These are phyloP conservation scores for Sabellastarte sp. DNA, from an alignment of 2,888 invertebrate species.

Conservation along the genomic window DNA sequence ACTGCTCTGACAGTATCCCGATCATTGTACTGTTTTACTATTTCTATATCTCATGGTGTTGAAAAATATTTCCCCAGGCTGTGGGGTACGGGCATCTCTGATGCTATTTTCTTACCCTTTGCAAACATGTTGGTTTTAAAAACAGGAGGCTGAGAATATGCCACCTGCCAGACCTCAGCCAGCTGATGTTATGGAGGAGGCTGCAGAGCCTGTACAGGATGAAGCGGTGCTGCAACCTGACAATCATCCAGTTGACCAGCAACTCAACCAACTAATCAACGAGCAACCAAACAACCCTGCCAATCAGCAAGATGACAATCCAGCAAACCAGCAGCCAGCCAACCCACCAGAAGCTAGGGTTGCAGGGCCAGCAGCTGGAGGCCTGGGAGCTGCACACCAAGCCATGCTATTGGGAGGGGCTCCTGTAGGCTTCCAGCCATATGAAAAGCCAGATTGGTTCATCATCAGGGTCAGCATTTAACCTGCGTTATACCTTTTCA, in stretches of 20 bases:
- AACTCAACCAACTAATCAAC: neutral
- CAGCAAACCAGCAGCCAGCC: slow-evolving; percentile 16
- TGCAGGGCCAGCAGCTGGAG: slow-evolving; percentile 29
- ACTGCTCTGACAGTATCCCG: too few relatives aligned
- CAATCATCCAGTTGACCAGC: neutral
- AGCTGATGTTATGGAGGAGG: too few relatives aligned
- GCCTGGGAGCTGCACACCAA: slow-evolving; percentile 80
- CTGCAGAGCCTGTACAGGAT: slow-evolving; percentile 1
- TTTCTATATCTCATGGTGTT: too few relatives aligned
- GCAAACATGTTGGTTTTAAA: too few relatives aligned
- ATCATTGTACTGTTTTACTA: too few relatives aligned
- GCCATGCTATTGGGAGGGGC: slow-evolving; percentile 81
- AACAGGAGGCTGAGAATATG: too few relatives aligned
- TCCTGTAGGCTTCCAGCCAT: slow-evolving; percentile 81
- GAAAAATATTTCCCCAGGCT: too few relatives aligned
- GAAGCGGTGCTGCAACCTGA: too few relatives aligned
- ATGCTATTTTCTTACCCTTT: too few relatives aligned
- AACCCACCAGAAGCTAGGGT: slow-evolving; percentile 21
- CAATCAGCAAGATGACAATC: too few relatives aligned
- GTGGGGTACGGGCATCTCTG: too few relatives aligned
- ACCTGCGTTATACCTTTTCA: neutral
- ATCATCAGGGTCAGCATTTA: slow-evolving; percentile 60
- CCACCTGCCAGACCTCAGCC: too few relatives aligned
- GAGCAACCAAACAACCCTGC: neutral
- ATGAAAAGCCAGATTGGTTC: slow-evolving; percentile 82